These are phyloP conservation scores for Glyphotaelius pellucidus DNA, from an alignment of 2,888 invertebrate species.

Conservation along the genomic window DNA sequence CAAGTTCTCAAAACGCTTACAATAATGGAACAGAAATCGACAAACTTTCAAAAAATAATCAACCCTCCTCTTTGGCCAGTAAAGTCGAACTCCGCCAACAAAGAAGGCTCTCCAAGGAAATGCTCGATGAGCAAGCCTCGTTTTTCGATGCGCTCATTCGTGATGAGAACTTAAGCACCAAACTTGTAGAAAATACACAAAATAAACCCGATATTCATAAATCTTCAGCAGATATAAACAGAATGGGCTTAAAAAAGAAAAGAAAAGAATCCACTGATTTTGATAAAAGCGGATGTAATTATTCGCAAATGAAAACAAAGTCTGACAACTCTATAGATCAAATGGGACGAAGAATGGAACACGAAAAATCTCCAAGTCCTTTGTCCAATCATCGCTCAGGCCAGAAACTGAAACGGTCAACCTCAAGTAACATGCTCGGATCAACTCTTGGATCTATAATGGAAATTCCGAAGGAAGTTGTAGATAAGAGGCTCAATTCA, in stretches of 20 bases:
- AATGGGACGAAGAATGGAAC: slow-evolving; percentile 67
- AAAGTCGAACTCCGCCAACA: slow-evolving; percentile 9
- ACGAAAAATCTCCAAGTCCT: slow-evolving; percentile 69
- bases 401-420: slow-evolving; percentile 72
- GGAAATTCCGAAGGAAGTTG: slow-evolving; percentile 72
- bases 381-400: slow-evolving; percentile 53
- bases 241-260: slow-evolving; percentile 68
- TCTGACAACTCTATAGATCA: slow-evolving; percentile 75
- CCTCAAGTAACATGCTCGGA: slow-evolving; percentile 72
- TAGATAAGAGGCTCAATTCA: slow-evolving; percentile 70
- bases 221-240: slow-evolving; percentile 64
- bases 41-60: background rate
- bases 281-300: slow-evolving; percentile 68
- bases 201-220: slow-evolving; percentile 58
- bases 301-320: slow-evolving; percentile 69
- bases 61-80: background rate
- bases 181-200: slow-evolving; percentile 74
- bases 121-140: slow-evolving; percentile 78
- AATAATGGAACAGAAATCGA: slow-evolving; percentile 76
- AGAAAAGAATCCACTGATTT: slow-evolving; percentile 68
- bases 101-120: slow-evolving; percentile 78
- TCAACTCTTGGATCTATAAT: slow-evolving; percentile 75
- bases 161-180: slow-evolving; percentile 76
- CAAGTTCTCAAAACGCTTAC: background rate
- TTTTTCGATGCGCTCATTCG: slow-evolving; percentile 77